Evolutionary conservation across 2,113 vertebrate species (phyloP), one percentile per base, ranked within the genome.

Genomic region (Osmerus mordax): DNA sequence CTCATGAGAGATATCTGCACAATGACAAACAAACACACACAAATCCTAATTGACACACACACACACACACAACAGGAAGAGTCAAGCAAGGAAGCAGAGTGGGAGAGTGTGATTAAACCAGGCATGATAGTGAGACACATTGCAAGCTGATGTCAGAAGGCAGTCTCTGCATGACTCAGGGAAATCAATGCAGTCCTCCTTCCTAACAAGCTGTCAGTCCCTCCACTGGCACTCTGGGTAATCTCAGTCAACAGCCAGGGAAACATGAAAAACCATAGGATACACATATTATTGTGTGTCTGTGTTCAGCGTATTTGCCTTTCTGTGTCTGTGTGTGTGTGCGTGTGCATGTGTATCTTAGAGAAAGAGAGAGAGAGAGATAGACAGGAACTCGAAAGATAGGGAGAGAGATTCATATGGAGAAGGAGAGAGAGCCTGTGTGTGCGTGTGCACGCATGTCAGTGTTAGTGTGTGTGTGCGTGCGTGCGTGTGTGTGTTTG

Each of bases 131-230:
- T 25, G 6, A 32, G 25, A 15, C 23, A 63, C 23, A 63, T 41
- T 54, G 65, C 65, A 77, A 71, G 72, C 58, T 83, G 77, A 83
- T 73, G 54, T 78, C 67, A 75, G 61, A 72, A 69, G 70, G 36
- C 74, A 78, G 77, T 29, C 23, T 77, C 61, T 55, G 55, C 67
- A 74, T 82, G 72, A 84, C 54, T 77, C 76, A 75, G 56, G 76
- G 63, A 60, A 56, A 72, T 78, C 74, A 82, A 79, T 60, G 41
- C 67, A 77, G 16, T 7, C 28, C 52, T 62, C 51, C 71, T 59
- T 59, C 56, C 66, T 63, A 69, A 70, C 61, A 29, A 63, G 61
- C 61, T 63, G 23, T 15, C 56, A 59, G 65, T 63, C 28, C 61
- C 28, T 6, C 28, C 61, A 64, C 65, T 75, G 68, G 72, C 74